phyloP scores from a whole-genome alignment of 1,140 invertebrate species.

The Bombus soroeensis region DNA sequence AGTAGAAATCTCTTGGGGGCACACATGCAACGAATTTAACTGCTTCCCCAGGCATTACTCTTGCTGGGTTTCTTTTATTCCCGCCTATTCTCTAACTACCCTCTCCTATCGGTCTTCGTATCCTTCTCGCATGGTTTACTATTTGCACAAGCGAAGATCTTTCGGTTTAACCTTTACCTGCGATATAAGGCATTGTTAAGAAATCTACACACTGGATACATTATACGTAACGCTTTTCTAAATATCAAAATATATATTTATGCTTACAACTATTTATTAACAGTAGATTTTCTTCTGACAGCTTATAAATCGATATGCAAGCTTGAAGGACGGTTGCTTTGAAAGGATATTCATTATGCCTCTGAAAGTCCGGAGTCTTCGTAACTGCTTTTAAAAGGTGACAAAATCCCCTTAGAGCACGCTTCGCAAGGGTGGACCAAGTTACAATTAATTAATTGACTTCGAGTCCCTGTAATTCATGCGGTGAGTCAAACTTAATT shows the following conservation, averaged over 20 bases:
- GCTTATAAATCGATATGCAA: slow-evolving; percentile 53
- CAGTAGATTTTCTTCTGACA: slow-evolving; percentile 16
- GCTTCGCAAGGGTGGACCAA: slow-evolving; percentile 69
- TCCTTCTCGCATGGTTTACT: slow-evolving; percentile 5
- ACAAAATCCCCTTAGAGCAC: slow-evolving; percentile 77
- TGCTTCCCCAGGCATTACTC: slow-evolving; percentile 81
- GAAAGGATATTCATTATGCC: slow-evolving; percentile 61
- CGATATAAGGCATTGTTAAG: not conserved
- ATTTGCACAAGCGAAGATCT: not conserved
- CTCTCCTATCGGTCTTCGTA: slow-evolving; percentile 34
- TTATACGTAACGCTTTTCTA: no score
- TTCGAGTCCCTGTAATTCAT: slow-evolving; percentile 75
- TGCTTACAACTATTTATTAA: not conserved
- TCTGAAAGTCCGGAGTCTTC: slow-evolving; percentile 53
- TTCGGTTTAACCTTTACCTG: not conserved
- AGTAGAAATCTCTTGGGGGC: slow-evolving; percentile 76
- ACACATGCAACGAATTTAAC: slow-evolving; percentile 82
- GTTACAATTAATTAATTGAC: slow-evolving; percentile 81
- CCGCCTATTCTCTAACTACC: slow-evolving; percentile 60
- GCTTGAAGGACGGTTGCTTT: slow-evolving; percentile 47
- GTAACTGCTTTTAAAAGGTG: slow-evolving; percentile 78
- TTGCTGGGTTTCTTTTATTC: slow-evolving; percentile 81
- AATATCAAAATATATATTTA: not conserved
- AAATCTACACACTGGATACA: no score
- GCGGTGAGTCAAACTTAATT: slow-evolving; percentile 82